phyloP scores from a whole-genome alignment of 35 echinoderm and acorn worm genomes.

The Apostichopus californicus region DNA sequence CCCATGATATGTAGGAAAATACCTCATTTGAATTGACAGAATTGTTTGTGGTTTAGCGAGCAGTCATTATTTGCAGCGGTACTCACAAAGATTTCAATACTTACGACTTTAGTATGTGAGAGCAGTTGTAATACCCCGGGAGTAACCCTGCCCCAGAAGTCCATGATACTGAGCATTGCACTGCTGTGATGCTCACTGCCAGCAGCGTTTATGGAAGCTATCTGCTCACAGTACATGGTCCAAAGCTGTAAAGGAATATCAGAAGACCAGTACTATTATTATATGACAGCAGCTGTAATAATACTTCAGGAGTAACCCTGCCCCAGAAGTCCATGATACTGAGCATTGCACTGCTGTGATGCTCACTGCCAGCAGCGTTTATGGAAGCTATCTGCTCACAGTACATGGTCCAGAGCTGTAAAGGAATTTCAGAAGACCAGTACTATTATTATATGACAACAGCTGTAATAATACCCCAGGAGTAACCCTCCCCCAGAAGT shows the following conservation, averaged over 20 bases:
- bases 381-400: no score
- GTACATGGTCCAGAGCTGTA: no score
- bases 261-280: neutral
- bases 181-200: slow-evolving; percentile 80
- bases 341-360: no score
- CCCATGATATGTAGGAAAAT: no score
- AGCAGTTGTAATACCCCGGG: slow-evolving; percentile 93
- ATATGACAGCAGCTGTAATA: no score
- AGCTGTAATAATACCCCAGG: slow-evolving; percentile 89
- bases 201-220: slow-evolving; percentile 69
- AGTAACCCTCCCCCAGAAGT: slow-evolving; percentile 97
- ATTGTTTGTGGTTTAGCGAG: no score
- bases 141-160: slow-evolving; percentile 97
- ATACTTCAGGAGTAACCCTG: no score
- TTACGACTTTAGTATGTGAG: slow-evolving; percentile 99
- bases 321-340: neutral
- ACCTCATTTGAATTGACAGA: no score
- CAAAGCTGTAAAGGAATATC: slow-evolving; percentile 61
- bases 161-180: slow-evolving; percentile 93
- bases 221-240: slow-evolving; percentile 99
- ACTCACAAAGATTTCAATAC: neutral
- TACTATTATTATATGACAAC: no score
- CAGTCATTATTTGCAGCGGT: no score
- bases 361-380: no score
- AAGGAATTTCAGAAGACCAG: no score